phyloP scores from a whole-genome alignment of 2,797 vertebrate species.

The Champsocephalus gunnari region DNA sequence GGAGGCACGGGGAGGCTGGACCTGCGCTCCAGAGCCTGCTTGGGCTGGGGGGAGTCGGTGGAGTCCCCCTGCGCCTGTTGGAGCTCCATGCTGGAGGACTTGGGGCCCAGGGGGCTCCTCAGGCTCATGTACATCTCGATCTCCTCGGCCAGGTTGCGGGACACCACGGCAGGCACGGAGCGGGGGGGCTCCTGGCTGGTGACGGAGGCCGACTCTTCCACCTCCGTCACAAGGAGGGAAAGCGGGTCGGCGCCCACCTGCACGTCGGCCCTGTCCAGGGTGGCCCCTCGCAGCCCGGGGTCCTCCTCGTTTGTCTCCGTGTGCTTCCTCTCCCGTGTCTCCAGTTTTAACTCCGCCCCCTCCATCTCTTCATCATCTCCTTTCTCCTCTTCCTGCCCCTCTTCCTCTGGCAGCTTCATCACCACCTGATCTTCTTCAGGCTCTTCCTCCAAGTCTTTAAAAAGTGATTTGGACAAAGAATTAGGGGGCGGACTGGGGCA shows the following conservation, averaged over 20 bases:
- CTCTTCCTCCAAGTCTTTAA: constrained; percentile 81
- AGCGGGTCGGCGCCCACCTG: constrained; percentile 93
- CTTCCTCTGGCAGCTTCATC: constrained; percentile 67
- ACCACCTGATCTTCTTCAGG: constrained; percentile 55
- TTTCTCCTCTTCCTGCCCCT: constrained; percentile 68
- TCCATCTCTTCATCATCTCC: constrained; percentile 7
- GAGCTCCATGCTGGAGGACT: constrained; percentile 96
- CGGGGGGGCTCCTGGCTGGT: constrained; percentile 86
- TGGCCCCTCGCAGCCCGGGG: constrained; percentile 61
- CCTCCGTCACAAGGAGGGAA: constrained; percentile 90
- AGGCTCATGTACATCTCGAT: constrained; percentile 99
- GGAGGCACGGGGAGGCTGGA: constrained; percentile 91
- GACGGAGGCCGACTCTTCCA: constrained; percentile 75
- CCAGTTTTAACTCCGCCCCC: constrained; percentile 55
- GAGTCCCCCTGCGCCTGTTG: constrained; percentile 75
- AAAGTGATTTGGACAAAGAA: constrained; percentile 68
- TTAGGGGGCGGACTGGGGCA: constrained; percentile 77
- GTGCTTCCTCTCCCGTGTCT: constrained; percentile 60
- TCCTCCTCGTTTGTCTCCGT: constrained; percentile 57
- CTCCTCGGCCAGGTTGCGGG: constrained; percentile 96
- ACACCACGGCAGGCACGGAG: constrained; percentile 85
- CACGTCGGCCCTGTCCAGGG: constrained; percentile 91
- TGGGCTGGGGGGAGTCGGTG: constrained; percentile 57
- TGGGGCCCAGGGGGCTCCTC: constrained; percentile 87
- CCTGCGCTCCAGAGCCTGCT: constrained; percentile 85